Percentiles rank a stretch among this genome's conserved stretches.
These are phyloP conservation scores for Synanthedon vespiformis DNA, from an alignment of 2,888 invertebrate species.

Conservation along the genomic window DNA sequence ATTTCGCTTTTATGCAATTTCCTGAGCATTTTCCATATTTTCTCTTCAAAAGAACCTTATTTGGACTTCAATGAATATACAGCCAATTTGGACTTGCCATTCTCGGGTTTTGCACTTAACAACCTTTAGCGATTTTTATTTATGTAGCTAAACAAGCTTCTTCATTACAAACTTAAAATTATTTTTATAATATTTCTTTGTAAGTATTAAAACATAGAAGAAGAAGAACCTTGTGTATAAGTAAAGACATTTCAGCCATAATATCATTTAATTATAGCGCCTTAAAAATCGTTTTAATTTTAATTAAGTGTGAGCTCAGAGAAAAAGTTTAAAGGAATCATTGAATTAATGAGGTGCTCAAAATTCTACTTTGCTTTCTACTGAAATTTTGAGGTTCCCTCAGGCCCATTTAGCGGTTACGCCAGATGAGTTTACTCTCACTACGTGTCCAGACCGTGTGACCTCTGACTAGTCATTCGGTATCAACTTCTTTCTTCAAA, in stretches of 20 bases:
- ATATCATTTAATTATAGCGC: not conserved
- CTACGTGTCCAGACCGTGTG: conserved; percentile 4
- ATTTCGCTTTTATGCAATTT: too few species aligned
- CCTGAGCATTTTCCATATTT: too few species aligned
- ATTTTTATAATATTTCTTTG: not conserved
- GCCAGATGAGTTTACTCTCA: conserved; percentile 10
- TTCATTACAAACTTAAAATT: not conserved
- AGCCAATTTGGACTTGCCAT: too few species aligned
- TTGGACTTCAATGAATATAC: too few species aligned
- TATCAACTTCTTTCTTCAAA: not conserved
- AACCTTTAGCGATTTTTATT: too few species aligned
- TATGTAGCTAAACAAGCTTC: not conserved
- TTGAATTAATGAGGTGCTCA: conserved; percentile 36
- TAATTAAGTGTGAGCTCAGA: conserved; percentile 22
- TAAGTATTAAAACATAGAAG: not conserved
- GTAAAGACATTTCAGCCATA: not conserved
- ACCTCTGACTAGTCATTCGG: conserved; percentile 4
- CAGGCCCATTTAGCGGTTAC: conserved; percentile 13
- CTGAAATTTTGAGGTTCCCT: conserved; percentile 21
- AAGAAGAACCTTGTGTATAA: not conserved
- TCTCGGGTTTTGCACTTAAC: too few species aligned
- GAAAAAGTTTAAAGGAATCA: conserved; percentile 30
- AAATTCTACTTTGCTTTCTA: conserved; percentile 17
- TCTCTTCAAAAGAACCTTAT: too few species aligned
- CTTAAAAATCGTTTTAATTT: conserved; percentile 17